Base-by-base conservation (phyloP, 2,113 vertebrate genomes). In the Syrmaticus mikado region DNA sequence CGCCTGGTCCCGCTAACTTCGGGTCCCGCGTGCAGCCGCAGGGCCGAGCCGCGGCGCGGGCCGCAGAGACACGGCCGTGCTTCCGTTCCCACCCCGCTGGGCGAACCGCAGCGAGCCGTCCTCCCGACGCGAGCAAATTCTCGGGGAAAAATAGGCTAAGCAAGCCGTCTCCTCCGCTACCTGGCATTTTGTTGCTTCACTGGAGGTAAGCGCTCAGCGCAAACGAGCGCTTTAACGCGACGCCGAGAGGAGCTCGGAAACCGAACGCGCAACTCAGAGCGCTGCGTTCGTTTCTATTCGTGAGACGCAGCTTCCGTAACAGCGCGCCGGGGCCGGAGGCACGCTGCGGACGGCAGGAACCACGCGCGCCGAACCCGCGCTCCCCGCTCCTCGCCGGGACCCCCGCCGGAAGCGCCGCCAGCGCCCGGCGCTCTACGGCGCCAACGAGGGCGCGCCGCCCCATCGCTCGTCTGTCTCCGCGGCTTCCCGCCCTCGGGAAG, bases 221-320 rank as follows among this genome's bases (percentile, higher is more conserved):
- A 30, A 28, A 38, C 28, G 55, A 8, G 1, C 0, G 1, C 27
- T 65, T 30, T 5, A 61, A 34, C 6, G 0, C 7, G 32, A 8
- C 14, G 5, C 32, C 0, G 6, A 15, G 46, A 15, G n/a, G 15
- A n/a, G 34, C 22, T 11, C 1, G 68, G 18, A 4, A 48, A 1
- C 1, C 3, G 53, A 15, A 6, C 0, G 34, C 12, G 8, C 32
- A 12, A 6, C 6, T 21, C 1, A 1, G 38, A 13, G 6, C 19
- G 5, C 4, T 0, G 32, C 24, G 0, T 22, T 19, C 6, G 2
- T 21, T 64, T 6, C 11, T 15, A 19, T 24, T 30, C 21, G 45
- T 14, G n/a, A 32, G 34, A 48, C 34, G 24, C 18, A 36, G 16
- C 46, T 46, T 11, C 67, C 24, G 27, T 28, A 28, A 36, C 11